These are phyloP conservation scores for Eidolon dupreanum DNA, from an alignment of 2,797 vertebrate genomes.

Conservation along the genomic window DNA sequence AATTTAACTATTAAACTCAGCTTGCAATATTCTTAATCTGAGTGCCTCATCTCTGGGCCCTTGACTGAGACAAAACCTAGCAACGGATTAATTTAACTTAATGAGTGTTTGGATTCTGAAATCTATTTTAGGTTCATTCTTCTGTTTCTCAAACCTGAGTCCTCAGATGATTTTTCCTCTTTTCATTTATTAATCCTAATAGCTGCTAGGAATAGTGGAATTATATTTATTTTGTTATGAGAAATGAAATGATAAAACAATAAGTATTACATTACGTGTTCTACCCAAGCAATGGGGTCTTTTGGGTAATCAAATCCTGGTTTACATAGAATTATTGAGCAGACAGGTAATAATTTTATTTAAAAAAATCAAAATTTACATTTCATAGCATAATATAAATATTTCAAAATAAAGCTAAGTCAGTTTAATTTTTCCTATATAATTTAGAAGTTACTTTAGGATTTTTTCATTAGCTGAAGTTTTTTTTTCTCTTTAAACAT, in stretches of 20 bases:
- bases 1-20: background rate
- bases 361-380: conserved; percentile 19
- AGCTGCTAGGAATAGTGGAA: conserved; percentile 17
- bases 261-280: conserved; percentile 30
- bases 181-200: conserved; percentile 56
- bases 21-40: conserved; percentile 32
- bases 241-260: conserved; percentile 42
- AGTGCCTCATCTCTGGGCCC: background rate
- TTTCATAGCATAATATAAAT: conserved; percentile 49
- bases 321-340: conserved; percentile 41
- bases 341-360: conserved; percentile 37
- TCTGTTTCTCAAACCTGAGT: conserved; percentile 43
- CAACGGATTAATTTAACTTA: conserved; percentile 51
- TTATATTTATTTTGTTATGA: conserved; percentile 53
- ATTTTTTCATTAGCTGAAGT: conserved; percentile 27
- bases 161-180: conserved; percentile 22
- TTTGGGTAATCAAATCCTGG: conserved; percentile 23
- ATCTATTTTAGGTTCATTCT: conserved; percentile 51
- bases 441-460: conserved; percentile 27
- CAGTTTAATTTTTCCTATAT: background rate
- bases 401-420: conserved; percentile 55
- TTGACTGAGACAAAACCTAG: conserved; percentile 26
- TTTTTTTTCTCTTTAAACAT: conserved; percentile 32
- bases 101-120: conserved; percentile 48
- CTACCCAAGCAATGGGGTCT: background rate